Base-by-base conservation (phyloP, 2,888 invertebrate genomes). In the Chrysodeixis includens region DNA sequence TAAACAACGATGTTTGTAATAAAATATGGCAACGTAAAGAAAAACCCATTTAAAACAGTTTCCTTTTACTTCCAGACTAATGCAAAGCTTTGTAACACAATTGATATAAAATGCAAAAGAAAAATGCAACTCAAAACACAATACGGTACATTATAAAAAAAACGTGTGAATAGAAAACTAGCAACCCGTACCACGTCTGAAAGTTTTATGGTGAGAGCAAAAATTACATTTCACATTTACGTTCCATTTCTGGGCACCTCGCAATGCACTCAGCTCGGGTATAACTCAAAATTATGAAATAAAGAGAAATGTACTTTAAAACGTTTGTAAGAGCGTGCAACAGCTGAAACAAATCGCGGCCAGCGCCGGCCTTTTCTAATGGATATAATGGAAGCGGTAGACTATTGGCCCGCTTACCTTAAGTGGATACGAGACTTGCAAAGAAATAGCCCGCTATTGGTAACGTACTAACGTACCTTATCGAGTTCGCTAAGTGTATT, bases 261-360 rank as follows among this genome's bases (percentile, higher is more conserved):
- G 60, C 65, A 71, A 56, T 81, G 81, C 83, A 80, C 78, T 70
- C 77, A 76, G 69, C 74, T 70, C 70, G 72, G 76, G 80, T 74
- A 85, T 88, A 86, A 86, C 84, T 88, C 84, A 87, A 86, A 88
- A 88, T 88, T 89, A 88, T 89, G 84, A 87, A 88, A 90, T 90
- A 87, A 86, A 89, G 89, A 87, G 83, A 86, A 91, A 88, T 87
- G 86, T 84, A 85, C 85, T 90, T 84, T 87, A 87, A 88, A 91
- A 85, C 84, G 86, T 82, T 88, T 82, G 78, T 77, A 71, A 80
- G 82, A 85, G 83, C 80, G 79, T 79, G 88, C 86, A 88, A 84
- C 88, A 89, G 88, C 90, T 89, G 91, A 89, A 90, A 91, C 90
- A 91, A 91, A 92, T 92, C 88, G 90, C 80, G 76, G 78, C 74